Evolutionary conservation across 2,113 vertebrate genomes (phyloP), one percentile per base, ranked within the genome.

Genomic region (Tragelaphus scriptus): DNA sequence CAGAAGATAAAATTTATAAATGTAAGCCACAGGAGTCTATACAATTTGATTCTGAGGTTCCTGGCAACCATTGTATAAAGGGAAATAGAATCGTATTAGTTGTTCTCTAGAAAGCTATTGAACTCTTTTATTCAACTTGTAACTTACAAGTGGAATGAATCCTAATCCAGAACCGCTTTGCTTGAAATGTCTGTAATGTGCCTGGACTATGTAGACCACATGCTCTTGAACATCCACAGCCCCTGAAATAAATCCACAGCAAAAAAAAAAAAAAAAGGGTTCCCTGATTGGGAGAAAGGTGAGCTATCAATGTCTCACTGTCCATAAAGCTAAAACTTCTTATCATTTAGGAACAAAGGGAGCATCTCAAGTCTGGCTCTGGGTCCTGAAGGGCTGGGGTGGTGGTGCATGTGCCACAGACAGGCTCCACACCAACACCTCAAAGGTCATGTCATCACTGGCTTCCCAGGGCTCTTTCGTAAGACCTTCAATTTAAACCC

Each of bases 371-470:
- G 61, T 9, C 13, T 14, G 14, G 5, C 10, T 32, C 19, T 6
- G 4, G 19, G 16, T 7, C 23, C 13, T 8, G 5, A 47, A 7
- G 15, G 32, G 32, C 81, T 36, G 7, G 32, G 81, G 13, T 55
- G 28, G 16, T 0, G 0, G 2, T 25, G 12, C 4, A 16, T 3
- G 21, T 5, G 26, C 1, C 1, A 32, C 79, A 23, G 32, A 26
- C 3, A 4, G 28, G 3, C 25, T 25, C 8, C 53, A 61, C 30
- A 36, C 36, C 8, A 12, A 0, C 5, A 32, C 4, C 68, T 26
- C 25, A 44, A 71, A 49, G 15, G 47, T 40, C 68, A 56, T 2
- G 1, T 3, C 14, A 14, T 12, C 17, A 7, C 10, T 44, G 47
- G 13, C 10, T 75, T n/a, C 40, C 40, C 14, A 80, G 26, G 28